Percentiles rank a stretch among this genome's conserved stretches.
Conservation (phyloP, 2,888 invertebrate species). For the Leucozona laternaria region DNA sequence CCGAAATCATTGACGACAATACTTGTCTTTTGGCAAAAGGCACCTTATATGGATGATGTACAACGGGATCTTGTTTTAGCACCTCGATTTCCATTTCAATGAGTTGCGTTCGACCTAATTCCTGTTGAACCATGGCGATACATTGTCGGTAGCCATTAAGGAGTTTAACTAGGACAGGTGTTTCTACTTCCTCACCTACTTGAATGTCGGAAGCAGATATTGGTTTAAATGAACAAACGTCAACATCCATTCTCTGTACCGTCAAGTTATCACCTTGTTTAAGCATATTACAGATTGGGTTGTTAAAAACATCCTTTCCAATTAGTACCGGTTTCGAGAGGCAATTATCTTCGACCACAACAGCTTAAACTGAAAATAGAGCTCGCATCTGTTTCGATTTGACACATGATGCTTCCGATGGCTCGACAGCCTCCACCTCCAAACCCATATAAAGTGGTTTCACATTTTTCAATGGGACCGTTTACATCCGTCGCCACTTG, state of each 20-base stretch:
- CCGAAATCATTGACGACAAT: conserved; percentile 21
- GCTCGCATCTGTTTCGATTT: conserved; percentile 23
- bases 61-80: background rate
- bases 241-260: background rate
- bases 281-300: conserved; percentile 1
- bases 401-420: background rate
- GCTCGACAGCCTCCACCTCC: background rate
- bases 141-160: conserved; percentile 23
- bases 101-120: conserved; percentile 20
- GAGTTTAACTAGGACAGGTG: background rate
- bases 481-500: background rate
- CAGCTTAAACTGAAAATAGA: background rate
- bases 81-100: conserved; percentile 34
- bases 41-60: conserved; percentile 8
- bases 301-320: conserved; percentile 21
- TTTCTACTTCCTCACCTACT: background rate
- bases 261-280: conserved; percentile 8
- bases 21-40: conserved; percentile 34
- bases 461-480: background rate
- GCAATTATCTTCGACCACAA: conserved; percentile 10
- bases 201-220: conserved; percentile 14
- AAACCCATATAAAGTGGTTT: background rate
- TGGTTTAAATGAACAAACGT: background rate
- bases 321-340: conserved; percentile 9
- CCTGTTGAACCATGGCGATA: conserved; percentile 21